Percentiles rank a stretch among this genome's conserved stretches.
Evolutionary conservation across 1,140 invertebrate species (phyloP).

Genomic region (Meloidogyne hapla): DNA sequence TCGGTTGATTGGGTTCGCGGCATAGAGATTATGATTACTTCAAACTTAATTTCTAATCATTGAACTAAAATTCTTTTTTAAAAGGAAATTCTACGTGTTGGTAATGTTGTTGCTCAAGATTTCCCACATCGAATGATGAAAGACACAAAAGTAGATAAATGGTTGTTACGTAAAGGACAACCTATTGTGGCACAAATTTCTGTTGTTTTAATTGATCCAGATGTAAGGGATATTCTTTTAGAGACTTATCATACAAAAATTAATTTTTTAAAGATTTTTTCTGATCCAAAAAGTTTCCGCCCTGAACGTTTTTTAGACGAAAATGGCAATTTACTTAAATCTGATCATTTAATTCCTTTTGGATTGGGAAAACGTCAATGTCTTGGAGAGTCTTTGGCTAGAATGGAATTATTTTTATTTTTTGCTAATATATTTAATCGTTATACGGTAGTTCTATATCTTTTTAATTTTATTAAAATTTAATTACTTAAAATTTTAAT

Average conservation of each 20-base stretch:
- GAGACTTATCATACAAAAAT: neutral
- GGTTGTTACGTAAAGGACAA: constrained; percentile 10
- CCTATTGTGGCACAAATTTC: constrained; percentile 34
- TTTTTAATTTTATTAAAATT: constrained; percentile 5
- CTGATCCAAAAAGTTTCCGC: constrained; percentile 19
- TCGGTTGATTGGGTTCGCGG: too few species aligned
- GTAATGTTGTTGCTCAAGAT: constrained; percentile 33
- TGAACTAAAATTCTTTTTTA: neutral
- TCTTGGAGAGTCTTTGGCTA: constrained; percentile 40
- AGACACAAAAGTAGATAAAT: constrained; percentile 16
- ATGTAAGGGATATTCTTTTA: constrained; percentile 2
- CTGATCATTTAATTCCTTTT: constrained; percentile 31
- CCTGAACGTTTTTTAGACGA: constrained; percentile 31
- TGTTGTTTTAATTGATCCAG: constrained; percentile 28
- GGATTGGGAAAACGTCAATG: constrained; percentile 36
- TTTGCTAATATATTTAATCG: constrained; percentile 31
- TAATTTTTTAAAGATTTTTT: constrained; percentile 20
- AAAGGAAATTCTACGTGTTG: constrained; percentile 30
- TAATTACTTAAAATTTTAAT: too few species aligned
- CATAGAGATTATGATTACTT: too few species aligned
- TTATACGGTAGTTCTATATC: constrained; percentile 9
- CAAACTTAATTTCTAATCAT: too few species aligned
- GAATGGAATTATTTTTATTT: constrained; percentile 44
- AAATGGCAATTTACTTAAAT: constrained; percentile 24
- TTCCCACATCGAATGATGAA: constrained; percentile 30